These are phyloP conservation scores for Platyrinchus mystaceus DNA, from an alignment of 2,797 vertebrate genomes.

Conservation along the genomic window DNA sequence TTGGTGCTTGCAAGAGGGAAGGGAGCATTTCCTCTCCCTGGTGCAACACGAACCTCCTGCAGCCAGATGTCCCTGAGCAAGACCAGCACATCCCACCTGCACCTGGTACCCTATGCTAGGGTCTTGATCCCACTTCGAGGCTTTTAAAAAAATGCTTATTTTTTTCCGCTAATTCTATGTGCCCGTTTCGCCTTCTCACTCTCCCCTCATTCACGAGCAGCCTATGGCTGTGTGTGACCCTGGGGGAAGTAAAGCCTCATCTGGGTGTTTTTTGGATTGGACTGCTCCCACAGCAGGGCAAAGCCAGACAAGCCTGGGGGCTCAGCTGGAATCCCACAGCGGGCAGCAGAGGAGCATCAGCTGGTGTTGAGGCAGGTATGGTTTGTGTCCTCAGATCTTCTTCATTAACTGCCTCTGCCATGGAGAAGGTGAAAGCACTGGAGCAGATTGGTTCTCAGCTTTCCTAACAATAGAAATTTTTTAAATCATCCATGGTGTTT, in stretches of 20 bases:
- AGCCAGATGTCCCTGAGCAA: not conserved
- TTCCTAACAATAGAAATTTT: not conserved
- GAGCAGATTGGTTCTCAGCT: not conserved
- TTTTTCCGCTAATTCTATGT: not conserved
- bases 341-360: not conserved
- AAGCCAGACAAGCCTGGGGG: not conserved
- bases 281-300: too few relatives aligned
- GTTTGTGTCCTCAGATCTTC: not conserved
- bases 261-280: not conserved
- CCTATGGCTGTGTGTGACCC: not conserved
- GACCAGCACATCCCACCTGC: not conserved
- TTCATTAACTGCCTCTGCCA: not conserved
- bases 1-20: not conserved
- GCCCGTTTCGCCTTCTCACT: not conserved
- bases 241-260: too few relatives aligned
- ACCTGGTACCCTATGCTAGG: not conserved
- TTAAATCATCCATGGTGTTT: not conserved
- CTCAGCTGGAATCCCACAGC: not conserved
- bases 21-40: not conserved
- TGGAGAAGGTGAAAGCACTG: not conserved
- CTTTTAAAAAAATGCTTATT: not conserved
- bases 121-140: too few relatives aligned
- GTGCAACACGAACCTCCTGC: rapidly evolving
- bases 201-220: not conserved
- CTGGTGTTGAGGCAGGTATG: not conserved